A percentile compares a stretch with the other conserved stretches of the same genome.
Conservation (phyloP, 2,888 invertebrate genomes). For the Stramonita haemastoma region DNA sequence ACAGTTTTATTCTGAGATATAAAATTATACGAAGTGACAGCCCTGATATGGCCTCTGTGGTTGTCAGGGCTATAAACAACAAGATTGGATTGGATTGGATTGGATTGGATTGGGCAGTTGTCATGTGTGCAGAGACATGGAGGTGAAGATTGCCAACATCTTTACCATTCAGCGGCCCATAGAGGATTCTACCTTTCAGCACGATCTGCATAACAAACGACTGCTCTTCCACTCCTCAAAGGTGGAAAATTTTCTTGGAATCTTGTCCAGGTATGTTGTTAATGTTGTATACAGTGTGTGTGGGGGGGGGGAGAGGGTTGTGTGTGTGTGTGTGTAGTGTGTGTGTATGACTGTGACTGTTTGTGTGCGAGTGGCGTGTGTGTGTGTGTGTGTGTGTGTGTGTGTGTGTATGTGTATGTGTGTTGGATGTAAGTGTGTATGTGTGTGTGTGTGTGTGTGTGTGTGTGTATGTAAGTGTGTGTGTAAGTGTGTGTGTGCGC, state of each 20-base stretch:
- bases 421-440: no score
- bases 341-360: not conserved
- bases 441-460: not conserved
- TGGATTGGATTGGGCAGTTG: no score
- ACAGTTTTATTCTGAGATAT: no score
- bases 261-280: slow-evolving; percentile 73
- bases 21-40: no score
- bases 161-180: slow-evolving; percentile 65
- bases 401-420: no score
- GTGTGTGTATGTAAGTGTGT: not conserved
- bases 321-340: not conserved
- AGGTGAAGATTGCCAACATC: slow-evolving; percentile 57
- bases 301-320: no score
- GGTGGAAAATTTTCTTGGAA: slow-evolving; percentile 75
- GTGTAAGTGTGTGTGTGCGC: not conserved
- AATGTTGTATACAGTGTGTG: not conserved
- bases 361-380: no score
- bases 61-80: no score
- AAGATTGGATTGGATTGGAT: no score
- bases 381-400: no score
- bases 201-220: slow-evolving; percentile 57
- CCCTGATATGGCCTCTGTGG: no score
- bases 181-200: slow-evolving; percentile 65
- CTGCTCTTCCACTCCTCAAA: slow-evolving; percentile 73
- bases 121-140: slow-evolving; percentile 48